Base-by-base conservation (phyloP, 2,888 invertebrate species). In the Altica lythri region DNA sequence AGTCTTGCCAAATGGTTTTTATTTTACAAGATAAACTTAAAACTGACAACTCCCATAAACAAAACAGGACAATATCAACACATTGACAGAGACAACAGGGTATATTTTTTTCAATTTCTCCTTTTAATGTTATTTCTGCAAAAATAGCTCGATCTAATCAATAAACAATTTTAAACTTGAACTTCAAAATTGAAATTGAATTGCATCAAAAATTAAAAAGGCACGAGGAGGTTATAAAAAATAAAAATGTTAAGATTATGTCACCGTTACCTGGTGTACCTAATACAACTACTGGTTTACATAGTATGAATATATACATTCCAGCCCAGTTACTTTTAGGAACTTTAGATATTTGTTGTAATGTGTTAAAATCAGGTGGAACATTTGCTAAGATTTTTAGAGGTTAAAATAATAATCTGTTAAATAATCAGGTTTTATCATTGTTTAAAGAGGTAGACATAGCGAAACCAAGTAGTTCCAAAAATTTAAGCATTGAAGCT, bases 331-430 rank as follows among this genome's bases (percentile, higher is more conserved):
- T 99, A n/a, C 77, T 99, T 0, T 76, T 98, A 25, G 93, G 97
- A 2, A 98, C 98, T 1, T 77, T 99, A 17, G 97, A 96, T 72
- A 99, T 99, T 59, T 91, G 95, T 18, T 95, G 95, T 1, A 93
- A 93, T 76, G 88, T 99, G 6, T 79, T 99, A 10, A 86, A 89
- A 72, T 77, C 78, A 2, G 89, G 89, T 6, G 99, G 99, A 8
- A 90, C 88, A 13, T 98, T 99, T 80, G 97, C 97, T 0, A 99
- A 99, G 83, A 95, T 99, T 72, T 99, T 99, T 72, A 83, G 98
- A 59, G 95, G 95, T 0, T 93, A 92, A 76, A 95, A 97, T 77
- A 90, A 93, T 0, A 88, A 90, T 6, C 78, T 95, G 0, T 78
- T 98, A 3, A 94, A 93, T 70, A 88, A 91, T 0, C 96, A 98